phyloP scores from a whole-genome alignment of 2,113 vertebrate genomes.

The Noturus placidus region DNA sequence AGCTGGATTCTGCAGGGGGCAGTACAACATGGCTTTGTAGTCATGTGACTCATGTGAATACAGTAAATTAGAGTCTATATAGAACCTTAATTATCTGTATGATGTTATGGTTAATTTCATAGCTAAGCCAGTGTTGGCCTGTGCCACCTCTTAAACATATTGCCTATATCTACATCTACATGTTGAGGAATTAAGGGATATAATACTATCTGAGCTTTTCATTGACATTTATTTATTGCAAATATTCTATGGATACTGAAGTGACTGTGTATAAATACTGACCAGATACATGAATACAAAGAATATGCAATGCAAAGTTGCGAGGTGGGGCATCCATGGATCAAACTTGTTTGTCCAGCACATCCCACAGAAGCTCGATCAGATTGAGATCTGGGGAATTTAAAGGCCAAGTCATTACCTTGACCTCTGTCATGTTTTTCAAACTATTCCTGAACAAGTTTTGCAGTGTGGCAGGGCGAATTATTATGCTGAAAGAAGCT shows the following conservation, averaged over 20 bases:
- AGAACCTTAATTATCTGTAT: not conserved
- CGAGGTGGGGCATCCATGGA: too few species aligned
- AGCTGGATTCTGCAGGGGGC: not conserved
- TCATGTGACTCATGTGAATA: not conserved
- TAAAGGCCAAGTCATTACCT: too few species aligned
- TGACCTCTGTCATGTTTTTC: too few species aligned
- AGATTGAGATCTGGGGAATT: too few species aligned
- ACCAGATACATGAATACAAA: not conserved
- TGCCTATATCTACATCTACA: not conserved
- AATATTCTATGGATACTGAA: not conserved
- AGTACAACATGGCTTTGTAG: not conserved
- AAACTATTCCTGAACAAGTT: too few species aligned
- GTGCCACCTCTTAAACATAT: not conserved
- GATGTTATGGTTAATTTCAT: not conserved
- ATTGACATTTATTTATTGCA: not conserved
- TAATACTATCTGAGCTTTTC: not conserved
- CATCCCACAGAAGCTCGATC: too few species aligned
- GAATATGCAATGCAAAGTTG: too few species aligned
- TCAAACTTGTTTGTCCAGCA: too few species aligned
- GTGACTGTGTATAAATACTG: too few species aligned
- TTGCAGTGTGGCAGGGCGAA: too few species aligned
- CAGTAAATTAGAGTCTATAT: not conserved
- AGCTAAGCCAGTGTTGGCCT: not conserved
- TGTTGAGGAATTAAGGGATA: not conserved
- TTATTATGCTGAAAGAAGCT: too few species aligned